Evolutionary conservation across 2,797 vertebrate species (phyloP).

Genomic region (Odontamblyopus lacepedii): DNA sequence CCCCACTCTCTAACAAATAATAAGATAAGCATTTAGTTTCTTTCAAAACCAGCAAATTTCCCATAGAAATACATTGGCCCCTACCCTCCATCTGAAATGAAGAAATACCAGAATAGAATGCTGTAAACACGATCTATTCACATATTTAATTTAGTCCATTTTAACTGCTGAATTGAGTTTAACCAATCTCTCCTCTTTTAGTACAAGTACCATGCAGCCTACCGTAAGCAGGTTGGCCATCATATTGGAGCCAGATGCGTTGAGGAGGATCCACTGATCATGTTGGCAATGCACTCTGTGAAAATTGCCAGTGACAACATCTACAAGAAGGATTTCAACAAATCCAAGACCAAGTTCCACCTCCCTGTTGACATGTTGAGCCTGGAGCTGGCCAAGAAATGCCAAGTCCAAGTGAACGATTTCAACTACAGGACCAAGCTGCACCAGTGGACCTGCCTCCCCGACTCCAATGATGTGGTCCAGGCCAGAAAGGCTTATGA

Average conservation of each 20-base stretch:
- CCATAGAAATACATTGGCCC: too few species aligned
- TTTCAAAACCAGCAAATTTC: too few species aligned
- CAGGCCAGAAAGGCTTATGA: slow-evolving; percentile 89
- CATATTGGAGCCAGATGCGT: slow-evolving; percentile 88
- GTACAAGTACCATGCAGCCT: slow-evolving; percentile 93
- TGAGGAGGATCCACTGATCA: slow-evolving; percentile 84
- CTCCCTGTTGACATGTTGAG: slow-evolving; percentile 90
- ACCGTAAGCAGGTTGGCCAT: slow-evolving; percentile 90
- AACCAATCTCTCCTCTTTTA: slow-evolving; percentile 63
- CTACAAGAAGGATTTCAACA: slow-evolving; percentile 93
- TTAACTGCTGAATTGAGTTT: background rate
- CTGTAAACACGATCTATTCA: too few species aligned
- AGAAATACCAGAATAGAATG: too few species aligned
- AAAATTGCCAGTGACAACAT: slow-evolving; percentile 89
- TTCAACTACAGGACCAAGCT: slow-evolving; percentile 83
- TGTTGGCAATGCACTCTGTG: slow-evolving; percentile 85
- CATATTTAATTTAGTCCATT: background rate
- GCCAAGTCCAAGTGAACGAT: slow-evolving; percentile 88
- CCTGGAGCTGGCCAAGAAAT: slow-evolving; percentile 88
- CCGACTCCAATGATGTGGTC: slow-evolving; percentile 91
- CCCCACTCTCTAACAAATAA: too few species aligned
- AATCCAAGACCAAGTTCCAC: slow-evolving; percentile 86
- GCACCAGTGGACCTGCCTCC: slow-evolving; percentile 92
- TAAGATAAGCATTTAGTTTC: too few species aligned
- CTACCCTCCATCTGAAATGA: too few species aligned